phyloP scores from a whole-genome alignment of 2,797 vertebrate species.

The Rhinichthys osculus region DNA sequence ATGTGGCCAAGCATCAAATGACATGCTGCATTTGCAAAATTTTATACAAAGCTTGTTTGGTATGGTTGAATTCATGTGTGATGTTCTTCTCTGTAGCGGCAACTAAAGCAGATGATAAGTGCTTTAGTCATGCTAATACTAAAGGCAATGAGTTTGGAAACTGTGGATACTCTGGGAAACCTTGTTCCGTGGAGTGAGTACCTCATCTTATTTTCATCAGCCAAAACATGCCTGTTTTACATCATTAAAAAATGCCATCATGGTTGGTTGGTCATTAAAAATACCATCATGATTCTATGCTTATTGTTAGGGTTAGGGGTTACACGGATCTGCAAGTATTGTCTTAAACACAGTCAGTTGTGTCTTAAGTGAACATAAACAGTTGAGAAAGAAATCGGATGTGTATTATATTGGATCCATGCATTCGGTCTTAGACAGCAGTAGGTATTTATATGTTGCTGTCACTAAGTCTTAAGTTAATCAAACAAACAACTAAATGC shows the following conservation, averaged over 20 bases:
- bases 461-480: no score
- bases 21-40: background rate
- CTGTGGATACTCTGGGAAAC: slow-evolving; percentile 79
- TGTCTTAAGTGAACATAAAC: no score
- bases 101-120: slow-evolving; percentile 80
- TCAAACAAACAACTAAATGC: no score
- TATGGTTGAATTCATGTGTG: background rate
- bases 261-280: background rate
- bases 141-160: slow-evolving; percentile 84
- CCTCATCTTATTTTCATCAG: background rate
- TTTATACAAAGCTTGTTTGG: background rate
- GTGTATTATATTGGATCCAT: no score
- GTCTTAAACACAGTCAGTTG: no score
- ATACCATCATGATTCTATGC: background rate
- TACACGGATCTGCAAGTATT: background rate
- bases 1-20: background rate
- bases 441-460: no score
- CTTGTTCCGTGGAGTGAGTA: slow-evolving; percentile 83
- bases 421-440: no score
- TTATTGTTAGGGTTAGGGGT: background rate
- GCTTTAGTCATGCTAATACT: slow-evolving; percentile 79
- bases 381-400: no score
- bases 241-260: background rate
- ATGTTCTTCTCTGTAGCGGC: slow-evolving; percentile 71
- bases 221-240: background rate